phyloP scores from a whole-genome alignment of 1,140 invertebrate genomes.

The Muscidifurax raptorellus region DNA sequence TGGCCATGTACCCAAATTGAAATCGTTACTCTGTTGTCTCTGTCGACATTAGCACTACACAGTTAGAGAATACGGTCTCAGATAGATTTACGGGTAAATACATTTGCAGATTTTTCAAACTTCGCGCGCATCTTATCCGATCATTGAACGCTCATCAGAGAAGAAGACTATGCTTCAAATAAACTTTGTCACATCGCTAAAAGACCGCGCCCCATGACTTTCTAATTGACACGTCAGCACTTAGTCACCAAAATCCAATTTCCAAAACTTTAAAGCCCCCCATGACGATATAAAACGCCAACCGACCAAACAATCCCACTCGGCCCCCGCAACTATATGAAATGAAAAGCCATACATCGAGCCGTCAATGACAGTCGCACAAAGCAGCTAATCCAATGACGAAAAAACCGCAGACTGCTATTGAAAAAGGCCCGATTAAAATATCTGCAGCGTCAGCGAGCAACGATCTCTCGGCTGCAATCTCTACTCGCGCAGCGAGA shows the following conservation, averaged over 20 bases:
- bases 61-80: too few species aligned
- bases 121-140: too few species aligned
- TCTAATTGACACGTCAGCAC: not conserved
- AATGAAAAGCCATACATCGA: not conserved
- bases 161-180: too few species aligned
- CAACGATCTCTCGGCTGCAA: not conserved
- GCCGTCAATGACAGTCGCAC: conserved; percentile 17
- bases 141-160: too few species aligned
- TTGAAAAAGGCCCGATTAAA: not conserved
- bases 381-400: conserved; percentile 33
- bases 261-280: not conserved
- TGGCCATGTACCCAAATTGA: too few species aligned
- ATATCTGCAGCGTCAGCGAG: conserved; percentile 24
- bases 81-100: too few species aligned
- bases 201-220: not conserved
- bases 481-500: not conserved
- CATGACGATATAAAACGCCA: not conserved
- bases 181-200: too few species aligned
- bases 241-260: not conserved
- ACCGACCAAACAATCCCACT: not conserved
- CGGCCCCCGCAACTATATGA: not conserved
- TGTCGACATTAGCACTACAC: too few species aligned
- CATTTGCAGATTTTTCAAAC: too few species aligned
- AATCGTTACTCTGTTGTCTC: too few species aligned
- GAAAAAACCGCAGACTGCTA: conserved; percentile 30